Conservation (phyloP, 2,888 invertebrate species). For the Lissonota sp. region DNA sequence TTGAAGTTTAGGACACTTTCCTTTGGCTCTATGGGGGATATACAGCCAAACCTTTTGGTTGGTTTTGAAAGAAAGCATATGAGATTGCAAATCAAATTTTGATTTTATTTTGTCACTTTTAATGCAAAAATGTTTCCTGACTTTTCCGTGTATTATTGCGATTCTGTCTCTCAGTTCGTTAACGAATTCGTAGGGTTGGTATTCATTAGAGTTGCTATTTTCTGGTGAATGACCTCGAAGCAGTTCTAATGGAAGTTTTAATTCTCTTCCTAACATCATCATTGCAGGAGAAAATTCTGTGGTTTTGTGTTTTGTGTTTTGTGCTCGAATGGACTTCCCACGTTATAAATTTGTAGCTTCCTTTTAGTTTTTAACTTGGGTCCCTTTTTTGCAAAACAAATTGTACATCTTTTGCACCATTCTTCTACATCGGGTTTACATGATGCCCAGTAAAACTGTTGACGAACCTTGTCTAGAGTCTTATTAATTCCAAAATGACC, state of each 20-base stretch:
- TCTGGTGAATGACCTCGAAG: not conserved
- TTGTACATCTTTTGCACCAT: conserved; percentile 68
- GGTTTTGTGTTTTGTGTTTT: conserved; percentile 58
- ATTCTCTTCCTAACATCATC: conserved; percentile 43
- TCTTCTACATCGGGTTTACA: conserved; percentile 62
- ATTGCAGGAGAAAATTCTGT: conserved; percentile 52
- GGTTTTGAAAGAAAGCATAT: conserved; percentile 29
- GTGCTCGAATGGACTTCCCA: conserved; percentile 63
- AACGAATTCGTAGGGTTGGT: not conserved
- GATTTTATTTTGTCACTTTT: conserved; percentile 41
- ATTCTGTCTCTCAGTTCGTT: conserved; percentile 19
- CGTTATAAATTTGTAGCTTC: conserved; percentile 65
- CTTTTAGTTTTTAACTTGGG: conserved; percentile 52
- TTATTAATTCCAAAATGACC: conserved; percentile 73
- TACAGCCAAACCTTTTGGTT: conserved; percentile 48
- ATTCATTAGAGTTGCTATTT: not conserved
- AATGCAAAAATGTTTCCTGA: conserved; percentile 19
- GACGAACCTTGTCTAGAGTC: conserved; percentile 67
- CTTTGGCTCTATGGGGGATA: conserved; percentile 16
- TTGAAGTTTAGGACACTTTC: not conserved
- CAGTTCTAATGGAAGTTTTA: conserved; percentile 16
- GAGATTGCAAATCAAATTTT: conserved; percentile 39
- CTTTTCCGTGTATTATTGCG: conserved; percentile 19
- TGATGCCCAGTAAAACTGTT: conserved; percentile 68
- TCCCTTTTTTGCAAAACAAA: conserved; percentile 67